phyloP scores from a whole-genome alignment of 2,888 invertebrate species.

The Drosophila sordidapex region DNA sequence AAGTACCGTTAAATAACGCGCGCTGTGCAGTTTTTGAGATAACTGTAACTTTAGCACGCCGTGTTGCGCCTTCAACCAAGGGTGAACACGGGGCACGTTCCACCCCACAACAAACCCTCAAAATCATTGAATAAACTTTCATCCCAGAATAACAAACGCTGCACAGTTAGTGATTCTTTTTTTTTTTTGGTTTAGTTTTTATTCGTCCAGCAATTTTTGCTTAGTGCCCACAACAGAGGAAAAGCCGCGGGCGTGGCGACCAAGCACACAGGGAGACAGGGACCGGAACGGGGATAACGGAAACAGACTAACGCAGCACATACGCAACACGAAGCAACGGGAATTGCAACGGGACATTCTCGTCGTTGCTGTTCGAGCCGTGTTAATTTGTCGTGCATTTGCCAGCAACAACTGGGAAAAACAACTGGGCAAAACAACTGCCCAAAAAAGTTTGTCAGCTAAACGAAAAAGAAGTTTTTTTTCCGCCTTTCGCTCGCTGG shows the following conservation, averaged over 20 bases:
- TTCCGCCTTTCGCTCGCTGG: not conserved
- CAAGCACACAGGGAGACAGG: slow-evolving; percentile 20
- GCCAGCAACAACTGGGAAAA: slow-evolving; percentile 29
- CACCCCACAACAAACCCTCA: slow-evolving; percentile 28
- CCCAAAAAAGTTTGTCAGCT: slow-evolving; percentile 30
- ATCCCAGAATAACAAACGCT: slow-evolving; percentile 40
- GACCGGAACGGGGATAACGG: not conserved
- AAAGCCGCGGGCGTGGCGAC: slow-evolving; percentile 57
- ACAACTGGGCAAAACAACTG: slow-evolving; percentile 16
- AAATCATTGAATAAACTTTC: slow-evolving; percentile 43
- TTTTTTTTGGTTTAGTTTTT: slow-evolving; percentile 60
- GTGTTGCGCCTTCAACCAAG: slow-evolving; percentile 55
- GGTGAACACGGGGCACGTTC: slow-evolving; percentile 29
- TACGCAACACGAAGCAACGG: slow-evolving; percentile 3
- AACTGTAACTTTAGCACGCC: slow-evolving; percentile 53
- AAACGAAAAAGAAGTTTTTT: slow-evolving; percentile 5
- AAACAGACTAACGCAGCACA: slow-evolving; percentile 8
- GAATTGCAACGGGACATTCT: slow-evolving; percentile 49
- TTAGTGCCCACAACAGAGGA: slow-evolving; percentile 39
- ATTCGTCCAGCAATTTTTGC: slow-evolving; percentile 50
- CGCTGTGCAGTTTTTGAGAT: slow-evolving; percentile 20
- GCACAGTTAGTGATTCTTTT: slow-evolving; percentile 48
- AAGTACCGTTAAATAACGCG: slow-evolving; percentile 5
- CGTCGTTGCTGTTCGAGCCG: slow-evolving; percentile 23
- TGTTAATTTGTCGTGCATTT: slow-evolving; percentile 76